Evolutionary conservation across 2,888 invertebrate species (phyloP).

Genomic region (Diarsia brunnea): DNA sequence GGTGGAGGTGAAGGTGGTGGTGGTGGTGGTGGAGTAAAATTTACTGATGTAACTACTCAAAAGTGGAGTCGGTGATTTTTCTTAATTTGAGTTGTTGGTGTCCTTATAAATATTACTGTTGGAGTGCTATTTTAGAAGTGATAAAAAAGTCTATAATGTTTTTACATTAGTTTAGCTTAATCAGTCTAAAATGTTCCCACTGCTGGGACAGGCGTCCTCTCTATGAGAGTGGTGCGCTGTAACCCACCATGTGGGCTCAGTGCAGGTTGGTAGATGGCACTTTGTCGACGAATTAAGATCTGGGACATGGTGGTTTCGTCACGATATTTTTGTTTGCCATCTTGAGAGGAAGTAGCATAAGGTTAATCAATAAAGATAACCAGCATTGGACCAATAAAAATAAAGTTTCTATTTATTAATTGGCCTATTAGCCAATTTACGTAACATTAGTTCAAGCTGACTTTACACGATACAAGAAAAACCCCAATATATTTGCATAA

Average conservation of each 20-base stretch:
- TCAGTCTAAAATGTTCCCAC: too few relatives aligned
- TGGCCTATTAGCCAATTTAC: conserved; percentile 24
- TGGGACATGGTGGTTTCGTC: background rate
- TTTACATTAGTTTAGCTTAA: too few relatives aligned
- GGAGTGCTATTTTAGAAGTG: background rate
- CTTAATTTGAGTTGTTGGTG: background rate
- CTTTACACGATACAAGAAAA: conserved; percentile 53
- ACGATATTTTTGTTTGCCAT: background rate
- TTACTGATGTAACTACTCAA: background rate
- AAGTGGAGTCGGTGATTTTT: background rate
- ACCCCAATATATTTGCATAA: conserved; percentile 67
- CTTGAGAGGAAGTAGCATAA: background rate
- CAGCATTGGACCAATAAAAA: background rate
- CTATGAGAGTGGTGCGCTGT: background rate
- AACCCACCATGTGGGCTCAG: background rate
- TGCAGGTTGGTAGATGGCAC: background rate
- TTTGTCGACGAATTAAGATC: background rate
- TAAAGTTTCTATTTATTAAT: conserved; percentile 20
- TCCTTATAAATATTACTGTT: background rate
- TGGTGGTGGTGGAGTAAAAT: too few relatives aligned
- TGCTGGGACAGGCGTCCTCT: background rate
- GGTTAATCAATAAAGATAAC: background rate
- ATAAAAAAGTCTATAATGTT: background rate
- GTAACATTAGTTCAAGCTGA: conserved; percentile 35
- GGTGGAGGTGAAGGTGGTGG: background rate